Evolutionary conservation across 2,113 vertebrate species (phyloP).

Genomic region (Mionectes macconnelli): DNA sequence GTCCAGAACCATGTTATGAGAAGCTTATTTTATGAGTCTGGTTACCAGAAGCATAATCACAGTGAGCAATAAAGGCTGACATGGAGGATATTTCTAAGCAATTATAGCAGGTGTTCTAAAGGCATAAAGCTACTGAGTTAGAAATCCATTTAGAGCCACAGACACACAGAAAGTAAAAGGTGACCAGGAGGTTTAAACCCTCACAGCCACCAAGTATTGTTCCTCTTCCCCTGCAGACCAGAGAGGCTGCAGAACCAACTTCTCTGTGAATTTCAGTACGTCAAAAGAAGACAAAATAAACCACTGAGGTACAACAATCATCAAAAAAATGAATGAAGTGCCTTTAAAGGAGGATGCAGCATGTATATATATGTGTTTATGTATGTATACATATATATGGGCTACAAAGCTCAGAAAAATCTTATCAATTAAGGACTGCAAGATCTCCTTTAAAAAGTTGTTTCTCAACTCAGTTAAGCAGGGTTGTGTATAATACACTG

Average conservation of each 20-base stretch:
- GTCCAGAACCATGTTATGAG: constrained; percentile 3
- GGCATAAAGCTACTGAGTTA: constrained; percentile 25
- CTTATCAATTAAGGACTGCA: not conserved
- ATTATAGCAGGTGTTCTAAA: constrained; percentile 53
- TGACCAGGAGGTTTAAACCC: not conserved
- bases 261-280: not conserved
- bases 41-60: constrained; percentile 44
- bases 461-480: not conserved
- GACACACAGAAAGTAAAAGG: not conserved
- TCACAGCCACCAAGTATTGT: not conserved
- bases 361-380: fast-evolving
- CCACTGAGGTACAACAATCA: not conserved
- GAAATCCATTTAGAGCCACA: constrained; percentile 29
- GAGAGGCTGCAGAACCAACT: not conserved
- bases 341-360: not conserved
- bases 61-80: constrained; percentile 51
- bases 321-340: not conserved
- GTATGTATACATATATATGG: fast-evolving
- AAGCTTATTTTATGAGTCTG: constrained; percentile 45
- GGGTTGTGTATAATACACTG: fast-evolving
- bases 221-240: not conserved
- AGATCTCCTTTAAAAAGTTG: not conserved
- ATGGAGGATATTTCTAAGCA: constrained; percentile 33
- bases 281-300: not conserved
- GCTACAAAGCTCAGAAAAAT: not conserved